phyloP scores from a whole-genome alignment of 2,113 vertebrate species.

The Hepsetus odoe region DNA sequence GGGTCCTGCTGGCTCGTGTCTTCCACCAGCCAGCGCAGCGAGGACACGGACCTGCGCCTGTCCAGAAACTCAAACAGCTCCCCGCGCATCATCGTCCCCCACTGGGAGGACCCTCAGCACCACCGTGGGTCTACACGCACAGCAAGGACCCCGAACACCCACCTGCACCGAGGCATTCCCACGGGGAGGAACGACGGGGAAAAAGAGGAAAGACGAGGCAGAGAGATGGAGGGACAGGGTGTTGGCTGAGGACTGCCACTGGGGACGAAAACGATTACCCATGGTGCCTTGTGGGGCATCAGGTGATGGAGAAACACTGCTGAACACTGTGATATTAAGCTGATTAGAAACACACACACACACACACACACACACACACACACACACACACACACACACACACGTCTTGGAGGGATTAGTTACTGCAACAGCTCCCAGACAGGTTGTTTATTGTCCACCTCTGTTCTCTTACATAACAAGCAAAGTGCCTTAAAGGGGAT shows the following conservation, averaged over 20 bases:
- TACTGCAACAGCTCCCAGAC: slow-evolving; percentile 14
- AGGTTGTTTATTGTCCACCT: slow-evolving; percentile 7
- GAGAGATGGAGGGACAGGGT: too few species aligned
- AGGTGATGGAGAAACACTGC: slow-evolving; percentile 53
- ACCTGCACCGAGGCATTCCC: background rate
- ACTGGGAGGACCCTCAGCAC: too few species aligned
- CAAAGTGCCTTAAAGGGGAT: too few species aligned
- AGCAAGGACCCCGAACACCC: background rate
- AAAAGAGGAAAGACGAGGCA: background rate
- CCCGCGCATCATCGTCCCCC: slow-evolving; percentile 64
- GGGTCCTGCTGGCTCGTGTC: slow-evolving; percentile 33
- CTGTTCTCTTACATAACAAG: background rate
- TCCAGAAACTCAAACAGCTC: slow-evolving; percentile 69
- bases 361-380: background rate
- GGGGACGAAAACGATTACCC: slow-evolving; percentile 35
- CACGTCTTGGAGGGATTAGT: background rate
- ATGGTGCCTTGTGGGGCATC: slow-evolving; percentile 48
- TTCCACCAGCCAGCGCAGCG: slow-evolving; percentile 27
- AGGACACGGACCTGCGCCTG: slow-evolving; percentile 19
- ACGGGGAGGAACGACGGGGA: background rate
- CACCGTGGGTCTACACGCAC: too few species aligned
- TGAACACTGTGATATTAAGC: slow-evolving; percentile 66
- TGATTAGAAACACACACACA: slow-evolving; percentile 62
- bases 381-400: slow-evolving; percentile 10
- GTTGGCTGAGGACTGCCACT: background rate